Conservation (phyloP, 1,140 invertebrate species). For the Brachionus koreanus region DNA sequence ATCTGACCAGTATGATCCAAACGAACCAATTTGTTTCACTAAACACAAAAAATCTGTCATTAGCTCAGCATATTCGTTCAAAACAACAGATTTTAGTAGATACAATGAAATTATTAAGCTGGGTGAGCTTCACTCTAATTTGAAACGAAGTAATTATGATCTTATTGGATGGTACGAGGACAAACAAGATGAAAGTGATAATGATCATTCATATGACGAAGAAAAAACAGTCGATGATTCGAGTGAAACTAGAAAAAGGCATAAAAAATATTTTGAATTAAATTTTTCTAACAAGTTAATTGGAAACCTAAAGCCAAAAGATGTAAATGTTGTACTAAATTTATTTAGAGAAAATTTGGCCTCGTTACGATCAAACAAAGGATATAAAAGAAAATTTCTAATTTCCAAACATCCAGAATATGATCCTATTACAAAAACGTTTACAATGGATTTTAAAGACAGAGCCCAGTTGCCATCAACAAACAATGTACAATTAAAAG, state of each 20-base stretch:
- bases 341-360: conserved; percentile 4
- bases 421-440: conserved; percentile 30
- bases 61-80: conserved; percentile 7
- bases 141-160: not conserved
- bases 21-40: not conserved
- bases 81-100: not conserved
- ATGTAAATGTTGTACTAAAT: not conserved
- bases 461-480: conserved; percentile 12
- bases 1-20: not conserved
- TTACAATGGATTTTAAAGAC: conserved; percentile 8
- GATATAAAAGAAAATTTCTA: not conserved
- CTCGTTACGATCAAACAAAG: not conserved
- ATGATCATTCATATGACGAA: not conserved
- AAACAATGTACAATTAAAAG: conserved; percentile 16
- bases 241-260: not conserved
- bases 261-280: conserved; percentile 34
- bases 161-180: not conserved
- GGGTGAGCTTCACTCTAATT: conserved; percentile 8
- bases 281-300: conserved; percentile 6
- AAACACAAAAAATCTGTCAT: not conserved
- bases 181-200: not conserved
- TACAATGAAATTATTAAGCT: not conserved
- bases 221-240: not conserved
- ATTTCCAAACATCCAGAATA: not conserved
- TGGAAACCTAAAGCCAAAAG: conserved; percentile 9